Conservation (phyloP, 2,888 invertebrate genomes). For the Sphecodes monilicornis region DNA sequence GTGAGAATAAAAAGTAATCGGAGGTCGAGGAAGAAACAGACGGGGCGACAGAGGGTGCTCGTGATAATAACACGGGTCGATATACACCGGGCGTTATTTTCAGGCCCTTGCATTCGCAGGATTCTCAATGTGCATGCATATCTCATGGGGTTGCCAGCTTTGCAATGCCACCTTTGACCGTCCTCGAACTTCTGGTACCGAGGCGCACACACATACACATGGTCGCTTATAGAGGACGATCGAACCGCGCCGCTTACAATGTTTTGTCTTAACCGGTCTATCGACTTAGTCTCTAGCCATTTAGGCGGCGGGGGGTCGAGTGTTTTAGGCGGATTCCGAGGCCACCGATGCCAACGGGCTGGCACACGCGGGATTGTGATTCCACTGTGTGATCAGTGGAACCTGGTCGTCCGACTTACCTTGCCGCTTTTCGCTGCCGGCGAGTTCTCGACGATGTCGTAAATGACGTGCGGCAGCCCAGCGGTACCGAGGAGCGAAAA, state of each 20-base stretch:
- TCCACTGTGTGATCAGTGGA: not conserved
- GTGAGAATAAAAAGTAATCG: constrained; percentile 59
- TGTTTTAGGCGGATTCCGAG: constrained; percentile 14
- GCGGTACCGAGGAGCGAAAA: constrained; percentile 96
- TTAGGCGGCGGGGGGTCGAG: not conserved
- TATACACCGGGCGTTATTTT: constrained; percentile 72
- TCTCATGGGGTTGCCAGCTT: constrained; percentile 37
- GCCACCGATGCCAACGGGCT: not conserved
- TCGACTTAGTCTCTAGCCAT: not conserved
- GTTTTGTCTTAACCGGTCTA: constrained; percentile 28
- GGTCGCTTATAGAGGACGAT: not conserved
- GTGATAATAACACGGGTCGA: constrained; percentile 74
- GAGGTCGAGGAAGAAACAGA: constrained; percentile 58
- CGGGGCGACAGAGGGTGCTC: constrained; percentile 68
- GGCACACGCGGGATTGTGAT: not conserved
- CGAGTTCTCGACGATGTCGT: constrained; percentile 96
- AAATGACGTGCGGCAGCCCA: constrained; percentile 96
- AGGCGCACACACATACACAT: not conserved
- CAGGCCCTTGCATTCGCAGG: constrained; percentile 57
- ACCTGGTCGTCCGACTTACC: constrained; percentile 87
- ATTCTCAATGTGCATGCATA: constrained; percentile 36
- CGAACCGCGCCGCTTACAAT: constrained; percentile 3
- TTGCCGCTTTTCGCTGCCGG: constrained; percentile 96
- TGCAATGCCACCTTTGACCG: constrained; percentile 28
- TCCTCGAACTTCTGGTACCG: constrained; percentile 30